Evolutionary conservation across 2,113 vertebrate species (phyloP).

Genomic region (Emydura subglobosa): DNA sequence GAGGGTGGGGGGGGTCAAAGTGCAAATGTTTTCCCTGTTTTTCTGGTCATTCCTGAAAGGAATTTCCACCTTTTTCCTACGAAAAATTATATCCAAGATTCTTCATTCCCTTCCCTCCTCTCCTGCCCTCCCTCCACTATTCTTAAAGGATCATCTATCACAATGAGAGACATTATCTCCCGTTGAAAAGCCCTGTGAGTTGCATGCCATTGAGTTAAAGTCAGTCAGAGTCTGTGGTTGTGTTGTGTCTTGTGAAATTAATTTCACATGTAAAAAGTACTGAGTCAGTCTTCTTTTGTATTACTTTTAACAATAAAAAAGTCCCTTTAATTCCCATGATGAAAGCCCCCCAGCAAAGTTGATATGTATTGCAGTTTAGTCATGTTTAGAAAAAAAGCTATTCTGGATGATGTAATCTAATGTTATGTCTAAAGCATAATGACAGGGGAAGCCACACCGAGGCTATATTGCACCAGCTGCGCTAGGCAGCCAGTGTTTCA

Average conservation of each 20-base stretch:
- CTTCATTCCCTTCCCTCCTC: neutral
- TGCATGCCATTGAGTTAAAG: neutral
- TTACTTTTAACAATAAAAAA: neutral
- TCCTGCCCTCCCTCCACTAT: neutral
- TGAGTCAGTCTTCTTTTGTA: neutral
- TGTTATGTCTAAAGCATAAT: conserved; percentile 46
- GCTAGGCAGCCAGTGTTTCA: conserved; percentile 11
- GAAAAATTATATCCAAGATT: neutral
- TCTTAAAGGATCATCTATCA: neutral
- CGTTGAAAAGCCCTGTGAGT: neutral
- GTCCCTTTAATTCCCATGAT: neutral
- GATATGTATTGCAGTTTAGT: conserved; percentile 23
- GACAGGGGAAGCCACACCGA: conserved; percentile 33
- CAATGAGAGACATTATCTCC: neutral
- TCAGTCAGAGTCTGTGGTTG: neutral
- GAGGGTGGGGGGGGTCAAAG: neutral
- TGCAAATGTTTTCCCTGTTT: neutral
- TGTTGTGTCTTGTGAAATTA: neutral
- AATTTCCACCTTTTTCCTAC: neutral
- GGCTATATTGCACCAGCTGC: neutral
- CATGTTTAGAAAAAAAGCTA: conserved; percentile 22
- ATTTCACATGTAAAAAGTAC: neutral
- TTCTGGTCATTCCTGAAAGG: neutral
- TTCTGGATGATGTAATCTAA: conserved; percentile 44
- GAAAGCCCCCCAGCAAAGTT: neutral